phyloP scores from a whole-genome alignment of 2,888 invertebrate genomes.

The Lottia scabra region DNA sequence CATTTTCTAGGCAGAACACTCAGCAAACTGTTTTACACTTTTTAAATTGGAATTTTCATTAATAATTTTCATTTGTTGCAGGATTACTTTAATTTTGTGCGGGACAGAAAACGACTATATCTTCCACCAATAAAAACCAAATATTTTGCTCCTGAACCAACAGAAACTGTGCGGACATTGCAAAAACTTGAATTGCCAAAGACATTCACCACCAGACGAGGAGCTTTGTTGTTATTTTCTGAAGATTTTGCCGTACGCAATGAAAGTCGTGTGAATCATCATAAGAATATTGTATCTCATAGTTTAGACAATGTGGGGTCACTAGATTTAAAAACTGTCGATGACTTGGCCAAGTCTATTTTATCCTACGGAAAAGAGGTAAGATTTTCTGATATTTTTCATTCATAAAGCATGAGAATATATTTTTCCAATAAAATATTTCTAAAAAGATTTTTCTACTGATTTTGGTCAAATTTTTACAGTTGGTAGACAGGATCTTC shows the following conservation, averaged over 20 bases:
- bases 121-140: constrained; percentile 47
- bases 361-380: constrained; percentile 59
- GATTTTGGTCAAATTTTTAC: no score
- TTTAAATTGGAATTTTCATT: no score
- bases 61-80: constrained; percentile 28
- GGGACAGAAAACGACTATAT: constrained; percentile 44
- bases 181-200: constrained; percentile 59
- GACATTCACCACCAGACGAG: constrained; percentile 67
- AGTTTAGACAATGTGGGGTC: constrained; percentile 13
- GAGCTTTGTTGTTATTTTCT: constrained; percentile 66
- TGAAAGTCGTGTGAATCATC: constrained; percentile 19
- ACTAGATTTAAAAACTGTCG: constrained; percentile 58
- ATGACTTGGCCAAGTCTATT: constrained; percentile 64
- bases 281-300: not conserved
- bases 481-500: no score
- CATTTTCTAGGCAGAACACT: no score
- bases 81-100: constrained; percentile 63
- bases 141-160: constrained; percentile 17
- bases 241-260: constrained; percentile 62
- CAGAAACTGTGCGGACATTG: constrained; percentile 28
- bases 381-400: constrained; percentile 1
- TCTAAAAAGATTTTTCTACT: no score
- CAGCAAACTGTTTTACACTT: no score
- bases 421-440: no score
- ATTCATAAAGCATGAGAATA: no score